Conservation (phyloP, 2,888 invertebrate genomes). For the Drosophila greeni region DNA sequence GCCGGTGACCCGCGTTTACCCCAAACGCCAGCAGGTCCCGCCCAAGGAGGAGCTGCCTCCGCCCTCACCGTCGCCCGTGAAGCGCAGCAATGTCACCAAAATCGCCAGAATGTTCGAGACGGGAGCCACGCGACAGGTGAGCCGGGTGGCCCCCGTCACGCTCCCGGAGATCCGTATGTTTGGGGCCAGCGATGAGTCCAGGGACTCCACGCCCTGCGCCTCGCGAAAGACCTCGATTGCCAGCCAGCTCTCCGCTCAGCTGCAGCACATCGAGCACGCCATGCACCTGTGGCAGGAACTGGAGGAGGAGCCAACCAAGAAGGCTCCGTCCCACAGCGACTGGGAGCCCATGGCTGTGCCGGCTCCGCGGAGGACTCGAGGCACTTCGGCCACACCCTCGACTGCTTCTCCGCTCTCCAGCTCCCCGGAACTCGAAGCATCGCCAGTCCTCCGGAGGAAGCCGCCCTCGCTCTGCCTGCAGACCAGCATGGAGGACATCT, state of each 20-base stretch:
- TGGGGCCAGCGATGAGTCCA: conserved; percentile 49
- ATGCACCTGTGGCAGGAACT: conserved; percentile 69
- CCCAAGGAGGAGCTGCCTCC: conserved; percentile 29
- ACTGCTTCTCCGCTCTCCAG: conserved; percentile 69
- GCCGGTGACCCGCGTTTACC: conserved; percentile 75
- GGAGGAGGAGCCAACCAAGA: conserved; percentile 51
- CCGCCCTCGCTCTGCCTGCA: conserved; percentile 69
- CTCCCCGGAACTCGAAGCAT: conserved; percentile 58
- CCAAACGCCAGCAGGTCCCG: conserved; percentile 62
- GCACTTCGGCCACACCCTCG: conserved; percentile 72
- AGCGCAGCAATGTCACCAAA: conserved; percentile 75
- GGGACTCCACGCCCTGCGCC: conserved; percentile 53
- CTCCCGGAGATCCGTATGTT: conserved; percentile 50
- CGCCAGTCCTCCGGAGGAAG: conserved; percentile 63
- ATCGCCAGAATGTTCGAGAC: conserved; percentile 78
- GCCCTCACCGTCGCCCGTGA: conserved; percentile 38
- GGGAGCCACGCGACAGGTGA: conserved; percentile 71
- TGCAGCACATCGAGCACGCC: conserved; percentile 75
- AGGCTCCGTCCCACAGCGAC: conserved; percentile 24
- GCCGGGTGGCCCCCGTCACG: conserved; percentile 67
- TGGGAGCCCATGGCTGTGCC: conserved; percentile 61
- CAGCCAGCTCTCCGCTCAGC: conserved; percentile 61
- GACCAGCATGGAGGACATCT: conserved; percentile 76
- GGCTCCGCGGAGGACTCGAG: conserved; percentile 53
- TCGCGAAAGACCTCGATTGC: conserved; percentile 53